Evolutionary conservation across 1,140 invertebrate genomes (phyloP).

Genomic region (Lasioglossum albipes): DNA sequence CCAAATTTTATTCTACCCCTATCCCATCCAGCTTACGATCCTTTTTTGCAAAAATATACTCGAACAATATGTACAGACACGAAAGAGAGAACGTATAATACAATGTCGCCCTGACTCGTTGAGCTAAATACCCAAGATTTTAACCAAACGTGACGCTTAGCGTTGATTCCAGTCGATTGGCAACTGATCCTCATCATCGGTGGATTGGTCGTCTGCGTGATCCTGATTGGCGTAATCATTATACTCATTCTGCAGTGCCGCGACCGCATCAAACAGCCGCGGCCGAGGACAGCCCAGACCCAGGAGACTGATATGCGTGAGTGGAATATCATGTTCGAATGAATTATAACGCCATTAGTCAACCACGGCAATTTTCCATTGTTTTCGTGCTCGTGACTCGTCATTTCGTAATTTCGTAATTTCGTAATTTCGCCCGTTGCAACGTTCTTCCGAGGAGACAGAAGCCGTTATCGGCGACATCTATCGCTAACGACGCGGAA

Average conservation of each 20-base stretch:
- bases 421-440: background rate
- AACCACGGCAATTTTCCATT: slow-evolving; percentile 1
- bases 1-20: background rate
- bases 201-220: slow-evolving; percentile 79
- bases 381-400: slow-evolving; percentile 4
- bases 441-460: slow-evolving; percentile 11
- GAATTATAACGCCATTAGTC: slow-evolving; percentile 23
- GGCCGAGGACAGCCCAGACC: slow-evolving; percentile 74
- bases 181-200: slow-evolving; percentile 81
- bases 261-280: slow-evolving; percentile 79
- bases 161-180: slow-evolving; percentile 81
- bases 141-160: slow-evolving; percentile 76
- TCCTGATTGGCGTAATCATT: slow-evolving; percentile 80
- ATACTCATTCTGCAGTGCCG: slow-evolving; percentile 81
- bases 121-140: slow-evolving; percentile 67
- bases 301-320: slow-evolving; percentile 79
- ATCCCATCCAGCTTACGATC: background rate
- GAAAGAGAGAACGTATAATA: background rate
- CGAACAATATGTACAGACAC: background rate
- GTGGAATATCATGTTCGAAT: slow-evolving; percentile 60
- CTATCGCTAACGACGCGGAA: slow-evolving; percentile 30
- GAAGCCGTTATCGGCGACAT: slow-evolving; percentile 6
- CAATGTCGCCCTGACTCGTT: slow-evolving; percentile 30
- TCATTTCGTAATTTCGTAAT: slow-evolving; percentile 13
- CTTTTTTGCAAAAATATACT: slow-evolving; percentile 2